A percentile compares a stretch with the other conserved stretches of the same genome.
These are phyloP conservation scores for Muscicapa comitata DNA, from an alignment of 2,797 vertebrate species.

Conservation along the genomic window DNA sequence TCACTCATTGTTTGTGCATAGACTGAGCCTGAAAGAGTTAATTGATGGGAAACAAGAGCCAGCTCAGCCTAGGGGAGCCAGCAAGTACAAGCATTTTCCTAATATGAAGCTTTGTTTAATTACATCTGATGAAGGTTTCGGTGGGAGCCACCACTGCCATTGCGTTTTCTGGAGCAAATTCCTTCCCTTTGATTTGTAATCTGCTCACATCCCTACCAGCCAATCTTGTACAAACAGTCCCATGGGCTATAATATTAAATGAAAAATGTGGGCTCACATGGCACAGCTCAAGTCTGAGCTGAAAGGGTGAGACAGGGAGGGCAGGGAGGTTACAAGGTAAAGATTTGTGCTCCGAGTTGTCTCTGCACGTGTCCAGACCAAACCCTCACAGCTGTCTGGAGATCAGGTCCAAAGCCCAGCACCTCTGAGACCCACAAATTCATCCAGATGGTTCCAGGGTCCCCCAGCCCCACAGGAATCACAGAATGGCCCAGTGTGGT, in stretches of 20 bases:
- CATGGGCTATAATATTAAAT: not conserved
- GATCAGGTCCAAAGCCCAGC: not conserved
- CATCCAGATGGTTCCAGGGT: not conserved
- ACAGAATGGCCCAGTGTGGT: rapidly evolving
- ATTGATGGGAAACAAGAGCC: not conserved
- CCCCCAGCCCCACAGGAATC: not conserved
- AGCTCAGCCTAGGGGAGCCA: conserved; percentile 48
- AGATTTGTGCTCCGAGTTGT: not conserved
- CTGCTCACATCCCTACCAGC: not conserved
- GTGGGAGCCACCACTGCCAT: not conserved
- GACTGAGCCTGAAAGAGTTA: not conserved
- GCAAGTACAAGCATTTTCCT: conserved; percentile 56
- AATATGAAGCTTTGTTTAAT: conserved; percentile 38
- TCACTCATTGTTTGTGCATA: rapidly evolving
- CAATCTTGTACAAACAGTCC: conserved; percentile 15
- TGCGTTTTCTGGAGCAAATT: conserved; percentile 38
- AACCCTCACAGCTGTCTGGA: not conserved
- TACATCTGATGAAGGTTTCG: conserved; percentile 11
- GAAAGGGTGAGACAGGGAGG: not conserved
- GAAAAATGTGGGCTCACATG: conserved; percentile 3
- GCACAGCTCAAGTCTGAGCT: not conserved
- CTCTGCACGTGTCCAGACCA: not conserved
- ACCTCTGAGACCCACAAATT: not conserved
- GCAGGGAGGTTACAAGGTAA: not conserved
- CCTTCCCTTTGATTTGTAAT: conserved; percentile 48